A percentile compares a stretch with the other conserved stretches of the same genome.
Conservation (phyloP, 2,797 vertebrate species). For the Lacerta agilis region DNA sequence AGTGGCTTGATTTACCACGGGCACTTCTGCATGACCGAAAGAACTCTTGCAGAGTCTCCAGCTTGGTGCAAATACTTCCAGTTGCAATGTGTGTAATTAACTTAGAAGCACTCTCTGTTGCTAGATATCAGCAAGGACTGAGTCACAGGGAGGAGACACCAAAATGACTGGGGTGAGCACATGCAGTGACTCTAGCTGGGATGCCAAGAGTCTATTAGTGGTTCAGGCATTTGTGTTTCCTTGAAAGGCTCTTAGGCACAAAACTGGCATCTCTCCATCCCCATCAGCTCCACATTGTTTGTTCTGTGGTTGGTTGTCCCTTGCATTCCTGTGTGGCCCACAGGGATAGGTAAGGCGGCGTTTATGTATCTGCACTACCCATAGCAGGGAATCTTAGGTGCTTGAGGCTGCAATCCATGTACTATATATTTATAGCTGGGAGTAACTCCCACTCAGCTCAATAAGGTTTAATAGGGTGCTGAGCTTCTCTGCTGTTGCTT, state of each 20-base stretch:
- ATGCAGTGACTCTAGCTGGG: neutral
- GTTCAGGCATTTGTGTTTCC: fast-evolving
- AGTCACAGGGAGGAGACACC: neutral
- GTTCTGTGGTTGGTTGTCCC: neutral
- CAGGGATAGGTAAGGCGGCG: neutral
- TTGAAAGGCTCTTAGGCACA: neutral
- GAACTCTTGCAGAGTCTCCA: conserved; percentile 13
- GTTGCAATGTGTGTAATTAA: conserved; percentile 8
- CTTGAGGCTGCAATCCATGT: neutral
- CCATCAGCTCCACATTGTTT: too few relatives aligned
- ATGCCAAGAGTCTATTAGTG: neutral
- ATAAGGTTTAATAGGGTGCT: neutral
- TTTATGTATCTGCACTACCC: neutral
- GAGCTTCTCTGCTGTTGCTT: neutral
- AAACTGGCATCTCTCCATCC: neutral
- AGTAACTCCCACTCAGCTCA: neutral
- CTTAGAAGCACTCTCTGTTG: neutral
- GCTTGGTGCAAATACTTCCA: conserved; percentile 23
- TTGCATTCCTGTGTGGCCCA: neutral
- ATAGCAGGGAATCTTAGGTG: neutral
- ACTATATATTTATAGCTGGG: neutral
- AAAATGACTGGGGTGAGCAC: neutral
- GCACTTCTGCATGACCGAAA: conserved; percentile 10
- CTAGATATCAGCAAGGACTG: neutral
- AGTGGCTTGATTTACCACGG: neutral